Evolutionary conservation across 2,888 invertebrate genomes (phyloP), one percentile per base, ranked within the genome.

Genomic region (Oxycera nigricornis): DNA sequence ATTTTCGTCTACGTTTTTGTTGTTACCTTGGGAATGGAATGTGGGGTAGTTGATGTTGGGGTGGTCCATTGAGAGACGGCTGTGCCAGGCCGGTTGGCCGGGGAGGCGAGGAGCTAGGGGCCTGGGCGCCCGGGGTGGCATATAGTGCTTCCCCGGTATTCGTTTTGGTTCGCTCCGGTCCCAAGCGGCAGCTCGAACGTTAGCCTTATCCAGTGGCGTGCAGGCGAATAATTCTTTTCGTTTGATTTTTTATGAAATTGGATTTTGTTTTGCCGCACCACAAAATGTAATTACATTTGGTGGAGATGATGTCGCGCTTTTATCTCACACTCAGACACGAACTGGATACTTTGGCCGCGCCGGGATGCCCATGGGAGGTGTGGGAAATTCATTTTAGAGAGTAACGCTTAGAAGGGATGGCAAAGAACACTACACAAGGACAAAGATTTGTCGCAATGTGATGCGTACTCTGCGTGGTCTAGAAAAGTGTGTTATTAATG

Each of bases 1-100:
- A 73, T 74, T 73, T 73, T 76, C 74, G 74, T 73, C 59, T 74
- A 67, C 74, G 62, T 74, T 74, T 70, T 72, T 72, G 62, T 76
- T 70, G 52, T 55, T 70, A 30, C 68, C 50, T 14, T 28, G 70
- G 52, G 72, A 72, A 62, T 74, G 74, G 39, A 65, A 65, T 62
- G 52, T 46, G 50, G 55, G 46, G 3, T n/a, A 17, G n/a, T 46
- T 2, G n/a, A 46, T 7, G n/a, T n/a, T n/a, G 50, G 55, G 46
- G 3, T n/a, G 46, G n/a, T 46, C 4, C 46, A 46, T 7, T 2
- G 46, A 22, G 65, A 35, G 20, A 41, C 30, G 65, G 41, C 41
- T 24, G 41, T 39, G 14, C 68, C 50, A 39, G 65, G 62, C 65
- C 55, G 61, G 39, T 31, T 22, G 22, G 41, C n/a, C 17, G 35